Evolutionary conservation across 2,888 invertebrate species (phyloP), one percentile per base, ranked within the genome.

Genomic region (Drosophila anomelani): DNA sequence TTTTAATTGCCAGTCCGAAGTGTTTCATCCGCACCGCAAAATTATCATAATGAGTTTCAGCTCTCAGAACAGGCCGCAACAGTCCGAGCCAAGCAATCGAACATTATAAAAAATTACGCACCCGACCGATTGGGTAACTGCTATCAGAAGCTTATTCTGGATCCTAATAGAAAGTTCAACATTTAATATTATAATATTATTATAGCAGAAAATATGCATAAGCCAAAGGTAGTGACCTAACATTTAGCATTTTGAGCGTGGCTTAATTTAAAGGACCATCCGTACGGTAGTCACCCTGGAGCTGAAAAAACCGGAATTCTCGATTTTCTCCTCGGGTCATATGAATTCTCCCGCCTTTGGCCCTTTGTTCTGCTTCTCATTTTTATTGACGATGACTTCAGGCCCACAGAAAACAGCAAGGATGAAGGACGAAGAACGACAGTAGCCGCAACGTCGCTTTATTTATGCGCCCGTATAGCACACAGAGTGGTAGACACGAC

Each of bases 1-100:
- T 85, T 85, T 85, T 85, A 88, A 85, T 85, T 85, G 85, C 85
- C 88, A 71, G 70, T 62, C 57, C 63, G 76, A 68, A 66, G 77
- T 77, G 80, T 81, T 80, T 79, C 79, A 62, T 51, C 62, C 55
- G 63, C 61, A 53, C 78, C 73, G 57, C 78, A 53, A 85, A 83
- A 85, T 82, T 82, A 85, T 82, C 72, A 85, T 82, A 82, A 82
- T 82, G 81, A 80, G 80, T 74, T 70, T 10, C 64, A 46, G 63
- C 64, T 20, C 53, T 46, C 38, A 29, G 20, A 13, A n/a, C 41
- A 38, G 36, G 59, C 73, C 73, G 57, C 51, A 47, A 34, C 54
- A 44, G 57, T 26, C 51, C 54, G 12, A 57, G 43, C 20, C 53
- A 56, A 20, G 62, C 76, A 56, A 70, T 84, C 75, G 77, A 77